A percentile compares a stretch with the other conserved stretches of the same genome.
Conservation (phyloP, 2,888 invertebrate genomes). For the Drosophila kanekoi region DNA sequence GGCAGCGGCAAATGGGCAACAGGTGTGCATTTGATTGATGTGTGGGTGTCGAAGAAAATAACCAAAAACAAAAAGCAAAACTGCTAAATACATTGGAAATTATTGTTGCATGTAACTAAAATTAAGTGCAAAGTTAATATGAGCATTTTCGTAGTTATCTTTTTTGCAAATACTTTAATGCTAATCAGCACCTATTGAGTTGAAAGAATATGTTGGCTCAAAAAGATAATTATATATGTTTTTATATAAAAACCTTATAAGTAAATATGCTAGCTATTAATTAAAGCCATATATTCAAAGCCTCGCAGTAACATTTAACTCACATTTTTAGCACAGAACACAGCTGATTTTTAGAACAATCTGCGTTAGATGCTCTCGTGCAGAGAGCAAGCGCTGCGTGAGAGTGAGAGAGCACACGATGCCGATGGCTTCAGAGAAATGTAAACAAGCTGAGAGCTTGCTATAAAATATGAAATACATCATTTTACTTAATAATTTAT, state of each 20-base stretch:
- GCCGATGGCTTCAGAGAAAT: conserved; percentile 50
- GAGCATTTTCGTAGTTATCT: too few species aligned
- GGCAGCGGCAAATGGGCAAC: conserved; percentile 29
- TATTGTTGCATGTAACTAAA: background rate
- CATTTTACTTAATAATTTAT: background rate
- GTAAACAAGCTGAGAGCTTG: conserved; percentile 65
- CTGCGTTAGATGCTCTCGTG: conserved; percentile 36
- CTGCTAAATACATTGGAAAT: background rate
- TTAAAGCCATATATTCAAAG: conserved; percentile 1
- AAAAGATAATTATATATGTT: background rate
- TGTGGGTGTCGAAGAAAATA: background rate
- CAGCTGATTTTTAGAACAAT: conserved; percentile 72
- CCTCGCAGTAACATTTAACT: conserved; percentile 1
- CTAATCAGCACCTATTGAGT: too few species aligned
- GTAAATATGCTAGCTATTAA: background rate
- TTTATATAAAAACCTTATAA: too few species aligned
- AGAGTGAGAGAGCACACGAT: conserved; percentile 11
- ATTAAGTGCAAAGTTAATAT: too few species aligned
- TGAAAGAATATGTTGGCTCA: too few species aligned
- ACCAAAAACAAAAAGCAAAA: background rate
- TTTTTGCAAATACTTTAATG: too few species aligned
- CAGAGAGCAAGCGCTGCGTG: conserved; percentile 31
- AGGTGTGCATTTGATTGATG: conserved; percentile 57
- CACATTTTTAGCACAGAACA: conserved; percentile 52
- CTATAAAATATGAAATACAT: conserved; percentile 47